Evolutionary conservation across 2,113 vertebrate species (phyloP), one percentile per base, ranked within the genome.

Genomic region (Psittacus erithacus): DNA sequence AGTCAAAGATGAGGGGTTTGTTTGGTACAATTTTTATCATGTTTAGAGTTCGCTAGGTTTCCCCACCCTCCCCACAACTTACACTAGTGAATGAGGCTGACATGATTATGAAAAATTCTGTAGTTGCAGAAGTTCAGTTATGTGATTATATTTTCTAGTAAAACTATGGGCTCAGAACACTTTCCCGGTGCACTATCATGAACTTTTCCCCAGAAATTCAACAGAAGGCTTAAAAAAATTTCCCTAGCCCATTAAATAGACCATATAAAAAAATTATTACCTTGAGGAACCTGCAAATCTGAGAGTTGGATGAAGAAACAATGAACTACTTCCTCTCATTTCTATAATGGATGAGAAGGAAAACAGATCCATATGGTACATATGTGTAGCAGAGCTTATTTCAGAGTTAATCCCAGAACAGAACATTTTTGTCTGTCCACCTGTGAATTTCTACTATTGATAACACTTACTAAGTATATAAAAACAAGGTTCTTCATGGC

Each of bases 351-450:
- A 86, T 69, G 83, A 74, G 94, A 92, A 92, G 31, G 89, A 81
- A 71, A 95, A 91, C 74, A 96, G 71, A 94, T 69, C 78, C 85
- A 91, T 71, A 83, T 94, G 91, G 80, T 46, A 71, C 67, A 70
- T 69, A 64, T 71, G 77, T 50, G 44, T n/a, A 91, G 55, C 38
- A 84, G 90, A 93, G 67, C 50, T 93, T 46, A 82, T 87, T 94
- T 92, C 80, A 75, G 52, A 80, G 69, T 84, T 96, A 97, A 95
- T 96, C 89, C 86, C 92, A 96, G 75, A 80, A 93, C 59, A 91
- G 88, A 33, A 89, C 71, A 89, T 93, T 94, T 90, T 95, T 95
- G 93, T 69, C 84, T 92, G 77, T 88, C 82, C 93, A 93, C 74
- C 82, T 93, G 85, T 89, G 88, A 77, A 75, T 95, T 92, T 88